These are phyloP conservation scores for Pseudolaguvia tuberculata DNA, from an alignment of 2,113 vertebrate genomes.

Conservation along the genomic window DNA sequence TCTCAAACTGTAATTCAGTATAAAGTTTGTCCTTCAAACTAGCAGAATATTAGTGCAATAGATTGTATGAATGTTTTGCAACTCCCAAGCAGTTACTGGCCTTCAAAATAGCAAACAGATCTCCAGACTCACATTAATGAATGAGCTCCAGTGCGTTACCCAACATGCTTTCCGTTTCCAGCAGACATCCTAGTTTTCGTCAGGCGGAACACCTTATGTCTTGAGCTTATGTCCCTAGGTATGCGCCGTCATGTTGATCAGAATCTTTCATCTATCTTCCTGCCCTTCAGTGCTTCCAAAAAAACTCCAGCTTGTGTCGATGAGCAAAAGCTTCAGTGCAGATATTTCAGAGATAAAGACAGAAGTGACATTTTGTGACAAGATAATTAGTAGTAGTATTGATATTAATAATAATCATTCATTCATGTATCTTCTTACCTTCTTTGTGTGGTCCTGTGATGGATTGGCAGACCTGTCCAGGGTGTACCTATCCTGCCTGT, in stretches of 20 bases:
- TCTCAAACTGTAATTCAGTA: background rate
- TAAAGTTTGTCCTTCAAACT: slow-evolving; percentile 1
- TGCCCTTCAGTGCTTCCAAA: background rate
- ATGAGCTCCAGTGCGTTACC: slow-evolving; percentile 32
- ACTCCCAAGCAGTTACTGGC: slow-evolving; percentile 22
- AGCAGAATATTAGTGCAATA: background rate
- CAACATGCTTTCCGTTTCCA: background rate
- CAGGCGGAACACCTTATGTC: slow-evolving; percentile 50
- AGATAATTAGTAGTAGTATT: background rate
- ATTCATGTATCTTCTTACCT: too few species aligned
- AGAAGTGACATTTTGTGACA: background rate
- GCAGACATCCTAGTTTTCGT: slow-evolving; percentile 9
- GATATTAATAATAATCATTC: too few species aligned
- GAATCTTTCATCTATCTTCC: slow-evolving; percentile 62
- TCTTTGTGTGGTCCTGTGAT: too few species aligned
- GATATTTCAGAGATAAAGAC: slow-evolving; percentile 5
- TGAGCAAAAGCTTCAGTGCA: slow-evolving; percentile 47
- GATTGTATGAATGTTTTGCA: slow-evolving; percentile 27
- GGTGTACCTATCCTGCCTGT: too few species aligned
- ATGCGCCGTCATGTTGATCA: slow-evolving; percentile 57
- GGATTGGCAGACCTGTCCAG: too few species aligned
- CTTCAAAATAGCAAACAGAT: slow-evolving; percentile 21
- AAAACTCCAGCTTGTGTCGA: background rate
- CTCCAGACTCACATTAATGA: slow-evolving; percentile 25
- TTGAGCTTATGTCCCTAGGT: slow-evolving; percentile 59